Base-by-base conservation (phyloP, 2,113 vertebrate species). In the Neolamprologus brichardi region DNA sequence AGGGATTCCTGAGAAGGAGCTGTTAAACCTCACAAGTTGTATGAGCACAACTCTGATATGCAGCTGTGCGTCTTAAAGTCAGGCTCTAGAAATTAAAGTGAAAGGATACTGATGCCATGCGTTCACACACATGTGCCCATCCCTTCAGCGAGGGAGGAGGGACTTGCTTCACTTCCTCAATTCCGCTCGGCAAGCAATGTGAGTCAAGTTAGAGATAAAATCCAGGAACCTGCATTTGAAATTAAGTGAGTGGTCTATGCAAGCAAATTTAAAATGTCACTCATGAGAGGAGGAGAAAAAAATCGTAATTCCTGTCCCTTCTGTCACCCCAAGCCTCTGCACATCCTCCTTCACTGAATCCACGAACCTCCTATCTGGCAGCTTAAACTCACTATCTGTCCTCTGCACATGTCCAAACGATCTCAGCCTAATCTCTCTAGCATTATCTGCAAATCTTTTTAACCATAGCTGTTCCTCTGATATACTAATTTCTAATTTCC, bases 111-210 rank as follows among this genome's bases (percentile, higher is more conserved):
- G 11, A 41, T 81, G 52, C 13, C 82, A 10, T 60, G 20, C 56
- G 72, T 14, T 54, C 6, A n/a, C 72, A 30, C 72, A 32, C 44
- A 12, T 20, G 52, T 7, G 56, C 60, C 89, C 84, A 91, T 93
- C 88, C 87, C 77, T 49, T 52, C 51, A n/a, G 6, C 6, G 60
- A 41, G 13, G 72, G 87, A 90, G 91, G 88, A 79, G 85, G 82
- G 89, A 82, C 75, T 58, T 17, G 25, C 58, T 44, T 88, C 85
- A 93, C 94, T 95, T 95, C 94, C 94, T 95, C 86, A 85, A 92
- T 91, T 88, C 91, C 41, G 23, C 81, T 79, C 64, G 62, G 84
- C 88, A 79, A 80, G 87, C 77, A 12, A 64, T n/a, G 4, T 1
- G 1, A 2, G 89, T 82, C n/a, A 94, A 92, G 81, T 8, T 41